Evolutionary conservation across 2,888 invertebrate species (phyloP).

Genomic region (Oscheius onirici): DNA sequence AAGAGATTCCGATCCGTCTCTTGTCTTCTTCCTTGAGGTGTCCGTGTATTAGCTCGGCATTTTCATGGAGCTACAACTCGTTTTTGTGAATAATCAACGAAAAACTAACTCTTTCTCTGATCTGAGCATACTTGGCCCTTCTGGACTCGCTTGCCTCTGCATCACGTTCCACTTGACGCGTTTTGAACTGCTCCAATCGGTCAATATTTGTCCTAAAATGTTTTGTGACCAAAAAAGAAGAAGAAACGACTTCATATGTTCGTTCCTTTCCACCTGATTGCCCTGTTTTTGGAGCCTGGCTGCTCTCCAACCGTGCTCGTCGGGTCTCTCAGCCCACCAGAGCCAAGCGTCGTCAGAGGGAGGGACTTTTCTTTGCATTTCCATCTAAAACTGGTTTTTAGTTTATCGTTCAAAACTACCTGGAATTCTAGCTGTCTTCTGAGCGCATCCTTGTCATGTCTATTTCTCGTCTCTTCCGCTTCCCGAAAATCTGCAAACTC

Average conservation of each 20-base stretch:
- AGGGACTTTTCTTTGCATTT: slow-evolving; percentile 42
- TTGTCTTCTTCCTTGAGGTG: slow-evolving; percentile 34
- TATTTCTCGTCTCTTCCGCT: slow-evolving; percentile 35
- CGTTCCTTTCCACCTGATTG: slow-evolving; percentile 55
- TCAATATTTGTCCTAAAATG: slow-evolving; percentile 51
- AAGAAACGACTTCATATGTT: slow-evolving; percentile 40
- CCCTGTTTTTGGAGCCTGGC: slow-evolving; percentile 45
- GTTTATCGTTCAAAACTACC: too few relatives aligned
- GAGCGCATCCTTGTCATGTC: slow-evolving; percentile 45
- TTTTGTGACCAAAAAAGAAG: too few relatives aligned
- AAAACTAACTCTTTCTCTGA: slow-evolving; percentile 36
- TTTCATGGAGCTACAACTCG: slow-evolving; percentile 40
- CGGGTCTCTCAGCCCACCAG: slow-evolving; percentile 58
- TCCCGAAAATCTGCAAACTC: slow-evolving; percentile 53
- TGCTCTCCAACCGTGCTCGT: slow-evolving; percentile 60
- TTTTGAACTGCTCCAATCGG: slow-evolving; percentile 59
- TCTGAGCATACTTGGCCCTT: slow-evolving; percentile 42
- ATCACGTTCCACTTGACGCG: slow-evolving; percentile 50
- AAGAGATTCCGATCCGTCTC: neutral
- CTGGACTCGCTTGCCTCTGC: slow-evolving; percentile 40
- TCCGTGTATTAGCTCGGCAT: slow-evolving; percentile 44
- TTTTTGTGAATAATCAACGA: neutral
- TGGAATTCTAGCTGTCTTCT: slow-evolving; percentile 52
- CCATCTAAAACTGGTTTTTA: too few relatives aligned
- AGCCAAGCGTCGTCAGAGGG: slow-evolving; percentile 45